Evolutionary conservation across 1,140 invertebrate genomes (phyloP), one percentile per base, ranked within the genome.

Genomic region (Drosophila subpulchrella): DNA sequence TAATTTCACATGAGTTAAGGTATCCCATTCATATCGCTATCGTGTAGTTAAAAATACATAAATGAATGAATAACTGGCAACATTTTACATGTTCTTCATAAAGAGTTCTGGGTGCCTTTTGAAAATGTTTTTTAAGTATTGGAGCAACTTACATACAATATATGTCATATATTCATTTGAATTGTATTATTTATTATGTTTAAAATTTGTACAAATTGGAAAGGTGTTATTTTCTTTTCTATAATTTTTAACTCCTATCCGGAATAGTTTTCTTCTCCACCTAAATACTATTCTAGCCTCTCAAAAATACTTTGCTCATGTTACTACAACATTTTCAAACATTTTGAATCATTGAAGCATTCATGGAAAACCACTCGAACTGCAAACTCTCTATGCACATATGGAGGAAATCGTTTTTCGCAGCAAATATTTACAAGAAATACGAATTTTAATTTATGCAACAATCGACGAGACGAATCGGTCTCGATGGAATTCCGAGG

Each of bases 371-470:
- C 48, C 62, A 55, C 50, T 68, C 47, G 38, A 17, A 61, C 82
- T 60, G 34, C 20, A 65, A 66, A 62, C 73, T 44, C 46, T 47
- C 56, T 60, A n/a, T 17, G 32, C 53, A 38, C 62, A 68, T 68
- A 65, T 75, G 46, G 57, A 53, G 54, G 54, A 66, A 67, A 56
- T 56, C 62, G 61, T 77, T 78, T 70, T 72, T 62, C 48, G 44
- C 24, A 30, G 54, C 59, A 81, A 81, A 78, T 78, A 74, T 85
- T 77, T 85, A 74, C 76, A 84, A 76, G 59, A 65, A 76, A 82
- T 73, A 44, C 72, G 44, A 58, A 66, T 75, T 65, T 81, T 80
- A 85, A 85, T 85, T 81, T 85, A 81, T 85, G 81, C 78, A 75
- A 66, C 62, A 80, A 73, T 68, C 62, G 62, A 77, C 62, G 82